Base-by-base conservation (phyloP, 2,888 invertebrate genomes). In the Campoletis raptor region DNA sequence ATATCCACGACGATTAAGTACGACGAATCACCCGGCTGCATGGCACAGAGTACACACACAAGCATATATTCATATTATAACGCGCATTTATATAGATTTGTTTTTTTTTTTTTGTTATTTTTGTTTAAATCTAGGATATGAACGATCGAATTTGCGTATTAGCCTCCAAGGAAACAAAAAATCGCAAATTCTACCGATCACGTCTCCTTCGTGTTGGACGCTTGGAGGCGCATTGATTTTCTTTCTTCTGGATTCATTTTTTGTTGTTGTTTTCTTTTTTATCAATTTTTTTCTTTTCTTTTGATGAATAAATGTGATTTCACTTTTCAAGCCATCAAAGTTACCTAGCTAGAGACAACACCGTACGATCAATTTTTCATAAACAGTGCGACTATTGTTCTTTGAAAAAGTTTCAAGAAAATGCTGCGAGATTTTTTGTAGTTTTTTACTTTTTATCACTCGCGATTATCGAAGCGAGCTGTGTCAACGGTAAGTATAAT, bases 311-410 rank as follows among this genome's bases (percentile, higher is more conserved):
- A 78, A 69, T 66, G 54, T 85, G 40, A 79, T 83, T 83, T 83
- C 78, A 88, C 84, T 69, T 76, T 81, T 86, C 85, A 88, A 90
- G 89, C 87, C 87, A 88, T 84, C 85, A 81, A 89, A 86, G 85
- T 88, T 89, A 92, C 90, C 91, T 92, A 92, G 91, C 91, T 93
- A 92, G 91, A 92, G 92, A 93, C 91, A 93, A 92, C 91, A 91
- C 89, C 90, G 90, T 91, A 92, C 88, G 90, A 91, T 89, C 90
- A 90, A 90, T 67, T 54, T 54, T 40, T 86, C 78, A 90, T 90
- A 90, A 90, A 91, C 83, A 89, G 92, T 92, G 92, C 91, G 89
- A 90, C 89, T 86, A 74, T 84, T 64, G 52, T 72, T 74, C 70
- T 40, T 73, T 79, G 73, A 48, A 86, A 83, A 69, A 48, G 7